These are phyloP conservation scores for Saccostrea glomerata DNA, from an alignment of 1,140 invertebrate species.

Conservation along the genomic window DNA sequence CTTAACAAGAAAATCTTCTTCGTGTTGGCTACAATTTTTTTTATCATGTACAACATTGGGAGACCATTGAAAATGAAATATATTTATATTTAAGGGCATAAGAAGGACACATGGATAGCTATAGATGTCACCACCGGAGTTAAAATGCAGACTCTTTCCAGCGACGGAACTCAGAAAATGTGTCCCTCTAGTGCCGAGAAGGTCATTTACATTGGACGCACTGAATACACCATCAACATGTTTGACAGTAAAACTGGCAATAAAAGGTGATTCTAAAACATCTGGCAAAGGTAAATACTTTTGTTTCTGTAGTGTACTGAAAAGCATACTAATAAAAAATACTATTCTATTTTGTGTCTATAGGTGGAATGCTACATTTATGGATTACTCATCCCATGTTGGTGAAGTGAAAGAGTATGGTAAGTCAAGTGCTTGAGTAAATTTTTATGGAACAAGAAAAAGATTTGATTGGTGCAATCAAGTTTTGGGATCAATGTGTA, in stretches of 20 bases:
- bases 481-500: neutral
- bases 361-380: slow-evolving; percentile 96
- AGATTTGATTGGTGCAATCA: neutral
- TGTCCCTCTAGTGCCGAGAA: slow-evolving; percentile 81
- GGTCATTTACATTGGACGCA: slow-evolving; percentile 88
- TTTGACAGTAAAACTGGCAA: slow-evolving; percentile 90
- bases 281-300: neutral
- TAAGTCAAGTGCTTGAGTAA: slow-evolving; percentile 76
- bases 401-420: slow-evolving; percentile 87
- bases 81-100: too few relatives aligned
- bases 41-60: too few relatives aligned
- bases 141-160: slow-evolving; percentile 88
- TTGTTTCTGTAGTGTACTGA: neutral
- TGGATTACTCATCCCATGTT: slow-evolving; percentile 82
- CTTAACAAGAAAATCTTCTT: too few relatives aligned
- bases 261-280: slow-evolving; percentile 81
- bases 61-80: too few relatives aligned
- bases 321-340: neutral
- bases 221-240: slow-evolving; percentile 97
- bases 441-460: neutral
- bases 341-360: neutral
- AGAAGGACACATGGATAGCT: slow-evolving; percentile 96
- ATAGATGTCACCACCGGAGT: slow-evolving; percentile 93
- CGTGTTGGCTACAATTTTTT: too few relatives aligned
- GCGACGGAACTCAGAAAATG: slow-evolving; percentile 83